Evolutionary conservation across 2,888 invertebrate genomes (phyloP), one percentile per base, ranked within the genome.

Genomic region (Orthosia gothica): DNA sequence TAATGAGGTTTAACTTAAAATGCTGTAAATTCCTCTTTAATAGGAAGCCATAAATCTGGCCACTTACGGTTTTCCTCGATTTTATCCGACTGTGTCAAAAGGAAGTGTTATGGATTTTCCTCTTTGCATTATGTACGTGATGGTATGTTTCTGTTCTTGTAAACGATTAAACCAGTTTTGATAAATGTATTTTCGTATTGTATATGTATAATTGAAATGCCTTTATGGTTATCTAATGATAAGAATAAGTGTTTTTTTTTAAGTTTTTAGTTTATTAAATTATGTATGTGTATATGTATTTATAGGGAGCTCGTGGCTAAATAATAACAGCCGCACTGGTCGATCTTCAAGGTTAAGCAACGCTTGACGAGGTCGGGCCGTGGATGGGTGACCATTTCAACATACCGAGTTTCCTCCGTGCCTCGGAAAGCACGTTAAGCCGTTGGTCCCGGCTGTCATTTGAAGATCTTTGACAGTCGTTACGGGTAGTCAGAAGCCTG

Each of bases 41-140:
- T 20, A 63, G 77, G 74, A 76, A 79, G 73, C 32, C 20, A 74
- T 83, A 72, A 83, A 81, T 77, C 71, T 59, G 20, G 3, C 16
- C 16, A 57, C 32, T 81, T 71, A 77, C 76, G 70, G 62, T 54
- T 62, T 76, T 71, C 68, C 77, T 77, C 70, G 49, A 62, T 55
- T 40, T 68, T 74, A 69, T 57, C 61, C 81, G 71, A 70, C 71
- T 72, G 54, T 45, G 69, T 23, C 81, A 50, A 66, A 59, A 69
- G 52, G 72, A 76, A 65, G 61, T 52, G 57, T 67, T 52, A 47
- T 61, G 49, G 20, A 40, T 74, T 68, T 71, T 70, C 65, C 47
- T 74, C 50, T 66, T 3, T 20, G 23, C n/a, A 3, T 32, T 5
- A 32, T 26, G 40, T 40, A 15, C 12, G 23, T 50, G 49, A 16